Base-by-base conservation (phyloP, 1,140 invertebrate genomes). In the Bombyx mandarina region DNA sequence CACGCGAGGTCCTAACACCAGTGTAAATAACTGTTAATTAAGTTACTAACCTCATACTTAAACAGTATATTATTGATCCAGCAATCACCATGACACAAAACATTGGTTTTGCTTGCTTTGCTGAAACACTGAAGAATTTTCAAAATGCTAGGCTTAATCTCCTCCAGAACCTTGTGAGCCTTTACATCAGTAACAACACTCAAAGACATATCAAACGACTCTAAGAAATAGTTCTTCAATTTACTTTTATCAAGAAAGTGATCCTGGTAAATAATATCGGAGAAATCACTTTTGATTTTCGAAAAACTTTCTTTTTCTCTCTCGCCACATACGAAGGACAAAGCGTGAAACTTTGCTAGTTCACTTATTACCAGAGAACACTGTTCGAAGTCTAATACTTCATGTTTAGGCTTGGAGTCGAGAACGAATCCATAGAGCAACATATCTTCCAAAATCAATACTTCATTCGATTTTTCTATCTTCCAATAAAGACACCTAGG, bases 41-140 rank as follows among this genome's bases (percentile, higher is more conserved):
- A n/a, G 10, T 22, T 6, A 47, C 71, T 71, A 66, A 84, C 83
- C 56, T 73, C 53, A 35, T 72, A 55, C 56, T 79, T 80, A 56
- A 82, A 79, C 26, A 86, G 60, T 45, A 83, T 79, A 66, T 86
- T 86, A 58, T 82, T 86, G 4, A 81, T 69, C 83, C 81, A 86
- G 58, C 71, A 83, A 54, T 86, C 83, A 43, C 83, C 83, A 58
- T 86, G 83, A 56, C 83, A 86, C 47, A 86, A 67, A 7, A 84
- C 80, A 56, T 73, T 86, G 18, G 45, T 60, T 50, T 74, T 69
- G 47, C 56, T 65, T 35, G 79, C 69, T 57, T 61, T 60, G 2
- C 65, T 61, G 56, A 69, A 86, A 18, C 43, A 60, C 65, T 69
- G 77, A 42, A 86, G 56, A 46, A 82, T 55, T 5, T 77, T 63